Evolutionary conservation across 2,113 vertebrate species (phyloP).

Genomic region (Spheniscus mendiculus): DNA sequence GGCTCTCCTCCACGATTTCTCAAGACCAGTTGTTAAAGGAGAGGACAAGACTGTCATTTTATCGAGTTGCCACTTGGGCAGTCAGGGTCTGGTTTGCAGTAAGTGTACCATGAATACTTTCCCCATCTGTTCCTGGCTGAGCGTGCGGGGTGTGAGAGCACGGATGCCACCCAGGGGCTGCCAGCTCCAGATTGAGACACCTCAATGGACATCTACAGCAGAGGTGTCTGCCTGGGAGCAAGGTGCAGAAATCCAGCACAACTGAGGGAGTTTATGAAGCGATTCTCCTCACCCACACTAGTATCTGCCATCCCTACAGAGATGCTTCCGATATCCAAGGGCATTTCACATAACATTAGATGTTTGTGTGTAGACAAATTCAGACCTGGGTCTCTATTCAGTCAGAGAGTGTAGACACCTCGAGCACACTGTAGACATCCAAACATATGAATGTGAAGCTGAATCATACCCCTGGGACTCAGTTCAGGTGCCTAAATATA

Average conservation of each 20-base stretch:
- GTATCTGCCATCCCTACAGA: neutral
- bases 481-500: neutral
- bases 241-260: rapidly evolving
- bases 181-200: neutral
- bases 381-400: neutral
- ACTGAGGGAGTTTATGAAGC: neutral
- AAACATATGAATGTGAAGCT: neutral
- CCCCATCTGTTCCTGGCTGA: neutral
- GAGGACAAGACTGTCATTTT: neutral
- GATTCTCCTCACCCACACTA: neutral
- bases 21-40: rapidly evolving
- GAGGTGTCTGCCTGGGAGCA: neutral
- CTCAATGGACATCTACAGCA: neutral
- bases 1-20: neutral
- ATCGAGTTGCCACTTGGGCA: neutral
- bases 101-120: neutral
- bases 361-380: neutral
- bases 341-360: neutral
- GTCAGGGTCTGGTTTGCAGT: neutral
- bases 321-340: neutral
- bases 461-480: neutral
- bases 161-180: rapidly evolving
- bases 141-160: rapidly evolving
- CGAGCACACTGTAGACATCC: neutral
- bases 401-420: neutral